Evolutionary conservation across 1,140 invertebrate genomes (phyloP).

Genomic region (Hetaerina americana): DNA sequence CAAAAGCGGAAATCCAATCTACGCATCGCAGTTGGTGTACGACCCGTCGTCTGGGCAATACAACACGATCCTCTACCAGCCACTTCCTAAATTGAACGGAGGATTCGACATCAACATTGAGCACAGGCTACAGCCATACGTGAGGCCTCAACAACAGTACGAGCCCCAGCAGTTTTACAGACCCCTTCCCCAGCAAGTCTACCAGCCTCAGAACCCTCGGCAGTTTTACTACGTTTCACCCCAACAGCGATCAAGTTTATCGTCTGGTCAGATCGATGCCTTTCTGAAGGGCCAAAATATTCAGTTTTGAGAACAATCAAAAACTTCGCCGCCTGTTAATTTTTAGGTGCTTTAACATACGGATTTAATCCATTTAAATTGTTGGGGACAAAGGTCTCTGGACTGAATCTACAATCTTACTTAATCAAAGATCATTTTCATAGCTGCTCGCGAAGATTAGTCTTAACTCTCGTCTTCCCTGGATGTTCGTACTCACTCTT

Average conservation of each 20-base stretch:
- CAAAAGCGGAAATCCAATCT: constrained; percentile 42
- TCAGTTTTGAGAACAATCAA: constrained; percentile 15
- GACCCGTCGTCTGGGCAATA: constrained; percentile 65
- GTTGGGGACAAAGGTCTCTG: too few species aligned
- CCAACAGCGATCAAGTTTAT: constrained; percentile 22
- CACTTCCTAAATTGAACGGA: constrained; percentile 48
- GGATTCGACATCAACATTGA: constrained; percentile 45
- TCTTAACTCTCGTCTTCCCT: too few species aligned
- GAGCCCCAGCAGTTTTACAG: constrained; percentile 24
- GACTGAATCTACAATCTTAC: too few species aligned
- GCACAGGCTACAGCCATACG: constrained; percentile 58
- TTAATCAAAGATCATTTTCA: too few species aligned
- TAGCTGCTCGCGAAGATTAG: too few species aligned
- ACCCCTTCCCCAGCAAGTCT: not conserved
- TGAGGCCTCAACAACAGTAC: constrained; percentile 37
- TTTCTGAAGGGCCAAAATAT: constrained; percentile 60
- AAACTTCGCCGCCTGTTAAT: too few species aligned
- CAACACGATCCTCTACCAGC: constrained; percentile 64
- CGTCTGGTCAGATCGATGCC: constrained; percentile 60
- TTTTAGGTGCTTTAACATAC: too few species aligned
- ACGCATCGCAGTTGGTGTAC: constrained; percentile 61
- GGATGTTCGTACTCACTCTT: too few species aligned
- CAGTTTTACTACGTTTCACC: constrained; percentile 52
- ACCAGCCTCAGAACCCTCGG: constrained; percentile 25
- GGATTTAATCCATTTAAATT: too few species aligned